Evolutionary conservation across 2,888 invertebrate genomes (phyloP), one percentile per base, ranked within the genome.

Genomic region (Panopea generosa): DNA sequence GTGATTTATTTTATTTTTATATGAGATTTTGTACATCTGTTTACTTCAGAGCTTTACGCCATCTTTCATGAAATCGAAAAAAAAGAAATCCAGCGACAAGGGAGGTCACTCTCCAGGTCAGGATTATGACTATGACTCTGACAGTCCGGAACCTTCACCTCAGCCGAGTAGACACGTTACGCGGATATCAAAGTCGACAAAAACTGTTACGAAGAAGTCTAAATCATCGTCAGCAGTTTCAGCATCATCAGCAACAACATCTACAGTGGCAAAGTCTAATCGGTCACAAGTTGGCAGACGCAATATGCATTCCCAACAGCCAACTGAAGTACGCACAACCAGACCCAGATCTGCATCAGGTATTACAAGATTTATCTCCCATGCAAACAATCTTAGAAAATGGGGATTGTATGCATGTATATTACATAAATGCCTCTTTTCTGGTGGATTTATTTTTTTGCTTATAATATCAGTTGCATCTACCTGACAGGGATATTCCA

Each of bases 321-420:
- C 50, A 20, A 50, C 50, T 20, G 22, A 2, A 14, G 18, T 24
- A 20, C 26, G 20, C 9, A 55, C 29, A n/a, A 65, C 24, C 27
- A 66, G 70, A 24, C 72, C 72, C 2, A 53, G 74, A 56, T 74
- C 78, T 11, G 47, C 53, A 4, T 74, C 78, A 71, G 78, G 78
- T 77, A 40, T 18, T 29, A 33, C 33, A 33, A 33, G 33, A 4
- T 33, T 7, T 33, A 33, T 33, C 33, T 7, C 33, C 4, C 33
- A 33, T 11, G 11, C 33, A 33, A 4, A 33, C 11, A 33, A 33
- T 4, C 11, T 33, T 7, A 33, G 33, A 33, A 33, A 4, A 11
- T 33, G 11, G 11, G 11, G 11, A 33, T 33, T 33, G 33, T 33
- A 33, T 33, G 33, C 33, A 33, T 33, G n/a, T n/a, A n/a, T n/a